phyloP scores from a whole-genome alignment of 2,888 invertebrate species.

The Diarsia mendica region DNA sequence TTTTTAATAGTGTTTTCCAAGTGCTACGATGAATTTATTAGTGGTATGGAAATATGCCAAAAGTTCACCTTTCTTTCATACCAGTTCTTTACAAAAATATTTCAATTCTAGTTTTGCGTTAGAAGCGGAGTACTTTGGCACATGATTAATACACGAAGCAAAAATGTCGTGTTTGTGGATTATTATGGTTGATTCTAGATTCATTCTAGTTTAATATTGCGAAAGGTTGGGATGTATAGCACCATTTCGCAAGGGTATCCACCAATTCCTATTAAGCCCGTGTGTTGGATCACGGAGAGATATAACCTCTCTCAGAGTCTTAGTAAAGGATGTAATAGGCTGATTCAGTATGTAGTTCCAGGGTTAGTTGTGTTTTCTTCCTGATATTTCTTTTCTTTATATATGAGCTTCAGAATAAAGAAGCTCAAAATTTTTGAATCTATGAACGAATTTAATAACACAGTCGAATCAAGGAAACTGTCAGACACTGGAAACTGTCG shows the following conservation, averaged over 20 bases:
- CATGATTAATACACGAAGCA: neutral
- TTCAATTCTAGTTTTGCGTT: neutral
- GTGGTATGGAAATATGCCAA: conserved; percentile 49
- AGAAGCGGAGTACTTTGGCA: conserved; percentile 10
- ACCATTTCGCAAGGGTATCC: neutral
- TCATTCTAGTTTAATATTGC: neutral
- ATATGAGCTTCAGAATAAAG: neutral
- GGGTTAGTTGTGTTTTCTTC: neutral
- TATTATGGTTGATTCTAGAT: neutral
- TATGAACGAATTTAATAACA: neutral
- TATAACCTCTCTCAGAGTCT: neutral
- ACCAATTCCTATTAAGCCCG: neutral
- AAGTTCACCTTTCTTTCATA: neutral
- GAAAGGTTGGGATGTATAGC: neutral
- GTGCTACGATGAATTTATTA: conserved; percentile 17
- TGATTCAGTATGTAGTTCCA: neutral
- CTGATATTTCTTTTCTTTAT: neutral
- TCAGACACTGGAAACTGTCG: too few relatives aligned
- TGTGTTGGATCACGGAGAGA: neutral
- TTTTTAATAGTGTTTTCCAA: conserved; percentile 5
- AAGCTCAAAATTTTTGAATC: neutral
- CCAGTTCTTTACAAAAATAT: conserved; percentile 4
- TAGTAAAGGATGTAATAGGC: neutral
- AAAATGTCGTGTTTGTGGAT: neutral
- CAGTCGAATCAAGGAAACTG: too few relatives aligned